Conservation (phyloP, 2,797 vertebrate species). For the Trachops cirrhosus region DNA sequence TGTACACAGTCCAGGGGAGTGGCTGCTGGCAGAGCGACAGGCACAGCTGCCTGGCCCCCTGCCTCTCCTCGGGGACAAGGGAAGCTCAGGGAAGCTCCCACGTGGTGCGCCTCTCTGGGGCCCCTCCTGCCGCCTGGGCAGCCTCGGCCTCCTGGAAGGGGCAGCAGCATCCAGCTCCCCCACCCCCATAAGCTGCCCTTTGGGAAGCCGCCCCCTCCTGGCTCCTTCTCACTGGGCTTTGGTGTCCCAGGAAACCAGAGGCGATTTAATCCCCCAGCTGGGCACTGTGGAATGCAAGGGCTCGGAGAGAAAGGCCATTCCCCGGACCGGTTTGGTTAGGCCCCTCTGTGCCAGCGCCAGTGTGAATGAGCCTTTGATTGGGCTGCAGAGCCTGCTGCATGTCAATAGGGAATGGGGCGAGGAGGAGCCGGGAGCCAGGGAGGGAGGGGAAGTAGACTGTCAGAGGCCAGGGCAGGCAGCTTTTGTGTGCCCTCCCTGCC, state of each 20-base stretch:
- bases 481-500: conserved; percentile 42
- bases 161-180: background rate
- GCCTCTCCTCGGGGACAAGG: background rate
- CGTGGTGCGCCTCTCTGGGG: rapidly evolving
- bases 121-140: background rate
- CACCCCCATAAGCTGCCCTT: background rate
- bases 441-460: background rate
- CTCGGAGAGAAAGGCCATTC: background rate
- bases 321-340: conserved; percentile 34
- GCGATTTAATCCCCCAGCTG: background rate
- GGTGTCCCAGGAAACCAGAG: background rate
- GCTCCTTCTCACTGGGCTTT: background rate
- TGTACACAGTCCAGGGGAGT: background rate
- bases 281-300: background rate
- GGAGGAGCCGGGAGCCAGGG: background rate
- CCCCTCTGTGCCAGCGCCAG: background rate
- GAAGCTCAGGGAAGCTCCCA: background rate
- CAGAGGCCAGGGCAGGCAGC: conserved; percentile 11
- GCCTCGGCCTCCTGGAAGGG: conserved; percentile 7
- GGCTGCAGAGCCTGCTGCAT: conserved; percentile 27
- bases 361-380: conserved; percentile 72
- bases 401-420: conserved; percentile 39
- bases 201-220: background rate
- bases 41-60: background rate
- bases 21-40: background rate